Base-by-base conservation (phyloP, 2,888 invertebrate genomes). In the Perizoma affinitatum region DNA sequence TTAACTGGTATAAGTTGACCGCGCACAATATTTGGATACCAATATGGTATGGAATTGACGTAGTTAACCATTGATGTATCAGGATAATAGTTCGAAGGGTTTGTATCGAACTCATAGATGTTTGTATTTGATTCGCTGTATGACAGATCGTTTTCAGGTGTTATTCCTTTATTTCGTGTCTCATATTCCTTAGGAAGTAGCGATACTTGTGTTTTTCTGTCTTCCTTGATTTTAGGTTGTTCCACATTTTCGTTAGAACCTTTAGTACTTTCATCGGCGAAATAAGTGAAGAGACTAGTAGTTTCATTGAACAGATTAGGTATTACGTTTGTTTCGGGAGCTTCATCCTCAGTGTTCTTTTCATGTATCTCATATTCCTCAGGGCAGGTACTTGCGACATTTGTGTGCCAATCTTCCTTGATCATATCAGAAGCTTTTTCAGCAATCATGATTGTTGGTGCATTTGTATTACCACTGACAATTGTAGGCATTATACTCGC, bases 381-480 rank as follows among this genome's bases (percentile, higher is more conserved):
- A 4, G 72, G 69, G 45, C 82, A 84, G 0, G 63, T 66, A 5
- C 67, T 57, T 40, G 70, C 65, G 51, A 76, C 72, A n/a, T 76
- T 68, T 40, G 54, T 76, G 6, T 67, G 63, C 95, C 96, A 96
- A 68, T 96, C 95, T 78, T 95, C 93, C 78, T 96, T 96, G 68
- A 97, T 96, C 93, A 97, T 94, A 74, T 97, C 96, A 0, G 96
- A 93, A 0, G 95, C 96, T 74, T 96, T 96, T 77, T 97, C 97
- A 0, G 95, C 97, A 46, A 97, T 95, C 97, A 97, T 97, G 47
- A 97, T 95, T 0, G 94, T 94, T 0, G 97, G 96, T 0, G 96
- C 96, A 74, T 97, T 97, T 0, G 96, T 97, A 76, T 97, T 97
- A 0, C 97, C 97, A 40, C 93, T 96, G 0, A 95, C 92, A 55